A percentile compares a stretch with the other conserved stretches of the same genome.
phyloP scores from a whole-genome alignment of 1,140 invertebrate genomes.

The Heliconius hewitsoni region DNA sequence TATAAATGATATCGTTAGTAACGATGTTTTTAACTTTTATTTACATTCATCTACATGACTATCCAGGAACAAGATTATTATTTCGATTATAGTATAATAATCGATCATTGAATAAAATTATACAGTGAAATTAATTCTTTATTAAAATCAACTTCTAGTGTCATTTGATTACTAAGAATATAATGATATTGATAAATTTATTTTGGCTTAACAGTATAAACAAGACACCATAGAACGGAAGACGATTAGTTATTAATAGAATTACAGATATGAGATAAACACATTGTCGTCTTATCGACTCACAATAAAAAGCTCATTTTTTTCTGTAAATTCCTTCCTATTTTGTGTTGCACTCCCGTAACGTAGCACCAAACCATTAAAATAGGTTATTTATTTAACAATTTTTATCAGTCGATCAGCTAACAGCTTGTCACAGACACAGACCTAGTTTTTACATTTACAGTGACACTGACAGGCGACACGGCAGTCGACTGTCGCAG shows the following conservation, averaged over 20 bases:
- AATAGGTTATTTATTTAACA: conserved; percentile 39
- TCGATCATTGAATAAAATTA: not conserved
- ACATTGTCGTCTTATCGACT: conserved; percentile 38
- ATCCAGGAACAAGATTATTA: no score
- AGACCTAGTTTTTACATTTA: not conserved
- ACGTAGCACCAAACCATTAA: conserved; percentile 67
- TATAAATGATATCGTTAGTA: not conserved
- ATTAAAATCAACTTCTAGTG: not conserved
- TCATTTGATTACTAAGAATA: not conserved
- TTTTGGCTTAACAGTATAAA: conserved; percentile 52
- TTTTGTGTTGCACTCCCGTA: conserved; percentile 42
- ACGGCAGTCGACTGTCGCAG: not conserved
- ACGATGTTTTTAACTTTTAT: not conserved
- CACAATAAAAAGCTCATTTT: conserved; percentile 78
- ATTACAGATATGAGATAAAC: conserved; percentile 29
- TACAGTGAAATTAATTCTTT: not conserved
- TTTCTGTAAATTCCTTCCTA: conserved; percentile 38
- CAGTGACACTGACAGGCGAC: conserved; percentile 14
- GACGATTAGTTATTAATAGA: conserved; percentile 35
- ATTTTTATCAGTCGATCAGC: conserved; percentile 30
- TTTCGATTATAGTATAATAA: no score
- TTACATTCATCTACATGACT: not conserved
- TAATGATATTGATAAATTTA: not conserved
- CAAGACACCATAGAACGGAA: conserved; percentile 49
- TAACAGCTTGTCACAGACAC: conserved; percentile 29